Conservation (phyloP, 2,113 vertebrate species). For the Geococcyx californianus region DNA sequence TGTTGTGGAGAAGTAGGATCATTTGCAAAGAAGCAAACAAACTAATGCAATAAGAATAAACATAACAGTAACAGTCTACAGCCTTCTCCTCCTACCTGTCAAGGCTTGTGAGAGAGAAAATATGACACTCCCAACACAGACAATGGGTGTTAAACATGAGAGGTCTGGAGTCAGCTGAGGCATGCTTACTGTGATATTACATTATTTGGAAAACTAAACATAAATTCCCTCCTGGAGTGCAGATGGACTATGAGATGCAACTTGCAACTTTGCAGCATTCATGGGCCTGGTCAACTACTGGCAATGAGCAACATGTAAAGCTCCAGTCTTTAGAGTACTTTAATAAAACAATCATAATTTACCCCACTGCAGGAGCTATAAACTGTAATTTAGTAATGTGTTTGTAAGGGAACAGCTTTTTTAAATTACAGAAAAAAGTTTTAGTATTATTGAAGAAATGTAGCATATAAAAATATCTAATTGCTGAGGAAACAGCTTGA, state of each 20-base stretch:
- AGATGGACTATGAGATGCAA: not conserved
- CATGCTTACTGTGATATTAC: not conserved
- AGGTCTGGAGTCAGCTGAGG: not conserved
- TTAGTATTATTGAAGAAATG: constrained; percentile 51
- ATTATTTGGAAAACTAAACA: not conserved
- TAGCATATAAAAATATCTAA: constrained; percentile 42
- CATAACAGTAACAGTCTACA: not conserved
- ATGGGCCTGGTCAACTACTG: not conserved
- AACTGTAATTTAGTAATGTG: constrained; percentile 60
- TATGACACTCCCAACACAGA: not conserved
- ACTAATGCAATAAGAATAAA: not conserved
- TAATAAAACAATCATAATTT: constrained; percentile 46
- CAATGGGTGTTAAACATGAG: not conserved
- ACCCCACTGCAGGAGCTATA: constrained; percentile 47
- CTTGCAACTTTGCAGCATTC: not conserved
- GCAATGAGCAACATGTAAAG: constrained; percentile 6
- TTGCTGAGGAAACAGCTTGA: constrained; percentile 46
- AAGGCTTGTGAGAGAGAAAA: not conserved
- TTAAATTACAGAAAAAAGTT: not conserved
- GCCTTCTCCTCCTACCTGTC: not conserved
- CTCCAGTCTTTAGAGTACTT: constrained; percentile 16
- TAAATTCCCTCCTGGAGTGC: not conserved
- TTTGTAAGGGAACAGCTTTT: constrained; percentile 13
- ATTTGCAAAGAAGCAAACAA: not conserved
- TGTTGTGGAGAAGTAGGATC: not conserved